Base-by-base conservation (phyloP, 2,113 vertebrate species). In the Pachycephala philippinensis region DNA sequence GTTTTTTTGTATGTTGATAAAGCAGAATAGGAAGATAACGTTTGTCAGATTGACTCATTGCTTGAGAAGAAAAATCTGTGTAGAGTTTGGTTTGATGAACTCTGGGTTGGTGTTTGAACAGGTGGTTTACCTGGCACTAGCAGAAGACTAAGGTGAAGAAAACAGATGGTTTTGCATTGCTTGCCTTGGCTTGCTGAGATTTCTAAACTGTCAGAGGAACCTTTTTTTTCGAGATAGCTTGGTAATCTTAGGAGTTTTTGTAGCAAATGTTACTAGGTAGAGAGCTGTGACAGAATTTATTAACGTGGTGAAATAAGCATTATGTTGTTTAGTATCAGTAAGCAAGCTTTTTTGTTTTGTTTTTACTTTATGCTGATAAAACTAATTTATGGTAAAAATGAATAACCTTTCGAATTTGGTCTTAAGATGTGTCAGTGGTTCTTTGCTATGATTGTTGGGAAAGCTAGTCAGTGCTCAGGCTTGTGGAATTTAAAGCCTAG, bases 121-220 rank as follows among this genome's bases (percentile, higher is more conserved):
- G 56, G 56, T 75, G 85, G 27, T 95, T 93, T 93, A 88, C 39
- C 56, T 95, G 82, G 44, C 44, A 49, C n/a, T 63, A 56, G 40
- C 33, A n/a, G 85, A 84, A 80, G 59, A 77, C 53, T 84, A 19
- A 3, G 3, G 49, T 35, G 44, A 85, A 74, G 66, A 70, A 91
- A 87, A 53, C 37, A 74, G 33, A 33, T 57, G 17, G 53, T 85
- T 82, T 63, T 78, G 40, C 50, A 42, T 76, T 75, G 40, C 65
- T 89, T 92, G 56, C 40, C 47, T 87, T 74, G 60, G 44, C 79
- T 86, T 94, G 85, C 49, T 93, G 87, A 84, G 87, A 88, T 90
- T 90, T 87, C 56, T 81, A 16, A 84, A 50, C 37, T 57, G 56
- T 88, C 28, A 78, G 68, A 60, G 61, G 44, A 81, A 81, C 39